Evolutionary conservation across 2,888 invertebrate species (phyloP).

Genomic region (Hedya salicella): DNA sequence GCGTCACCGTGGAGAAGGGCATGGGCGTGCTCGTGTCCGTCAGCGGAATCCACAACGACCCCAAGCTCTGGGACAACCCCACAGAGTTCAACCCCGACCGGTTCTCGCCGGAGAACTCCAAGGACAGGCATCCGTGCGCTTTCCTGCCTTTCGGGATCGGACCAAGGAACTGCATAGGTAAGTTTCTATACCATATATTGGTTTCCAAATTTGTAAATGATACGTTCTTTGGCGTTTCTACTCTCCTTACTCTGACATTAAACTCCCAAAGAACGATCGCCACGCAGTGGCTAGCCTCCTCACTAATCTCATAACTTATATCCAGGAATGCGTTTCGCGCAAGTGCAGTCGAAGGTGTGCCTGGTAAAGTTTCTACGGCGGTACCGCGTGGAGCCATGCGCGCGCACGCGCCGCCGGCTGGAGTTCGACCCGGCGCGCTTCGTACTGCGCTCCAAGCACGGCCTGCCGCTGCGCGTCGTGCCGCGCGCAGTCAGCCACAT

Average conservation of each 20-base stretch:
- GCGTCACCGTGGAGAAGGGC: constrained; percentile 33
- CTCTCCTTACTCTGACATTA: too few relatives aligned
- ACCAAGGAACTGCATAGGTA: constrained; percentile 39
- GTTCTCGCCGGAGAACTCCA: constrained; percentile 40
- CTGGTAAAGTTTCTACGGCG: constrained; percentile 41
- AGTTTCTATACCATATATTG: background rate
- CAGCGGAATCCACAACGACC: constrained; percentile 43
- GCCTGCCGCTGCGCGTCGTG: constrained; percentile 40
- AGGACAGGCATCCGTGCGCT: constrained; percentile 42
- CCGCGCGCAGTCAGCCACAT: background rate
- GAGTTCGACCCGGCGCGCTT: constrained; percentile 30
- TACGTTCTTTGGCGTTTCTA: too few relatives aligned
- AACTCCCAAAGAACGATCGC: too few relatives aligned
- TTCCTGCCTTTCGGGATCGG: constrained; percentile 44
- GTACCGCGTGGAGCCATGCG: constrained; percentile 42
- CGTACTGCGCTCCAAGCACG: constrained; percentile 38
- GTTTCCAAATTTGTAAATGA: too few relatives aligned
- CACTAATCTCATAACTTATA: constrained; percentile 5
- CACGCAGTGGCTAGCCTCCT: background rate
- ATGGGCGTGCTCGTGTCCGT: constrained; percentile 38
- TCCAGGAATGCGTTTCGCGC: constrained; percentile 46
- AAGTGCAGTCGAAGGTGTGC: constrained; percentile 45
- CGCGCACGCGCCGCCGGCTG: constrained; percentile 11
- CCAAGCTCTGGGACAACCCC: constrained; percentile 43
- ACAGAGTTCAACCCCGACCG: constrained; percentile 44